Conservation (phyloP, 2,113 vertebrate genomes). For the Paradoxurus hermaphroditus region DNA sequence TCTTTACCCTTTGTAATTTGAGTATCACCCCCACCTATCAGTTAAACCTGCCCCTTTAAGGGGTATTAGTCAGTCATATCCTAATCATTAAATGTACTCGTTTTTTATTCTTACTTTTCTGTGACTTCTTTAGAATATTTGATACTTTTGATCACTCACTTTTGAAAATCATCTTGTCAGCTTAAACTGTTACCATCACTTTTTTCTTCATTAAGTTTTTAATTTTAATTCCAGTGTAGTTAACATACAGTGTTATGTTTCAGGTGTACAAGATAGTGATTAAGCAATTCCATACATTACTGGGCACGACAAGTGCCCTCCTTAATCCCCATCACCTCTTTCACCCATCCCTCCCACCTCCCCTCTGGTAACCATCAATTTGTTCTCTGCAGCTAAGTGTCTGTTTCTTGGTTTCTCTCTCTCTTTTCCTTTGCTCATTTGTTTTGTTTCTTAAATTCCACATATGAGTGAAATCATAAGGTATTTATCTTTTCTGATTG, state of each 20-base stretch:
- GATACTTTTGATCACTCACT: neutral
- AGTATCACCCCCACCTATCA: neutral
- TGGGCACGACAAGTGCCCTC: neutral
- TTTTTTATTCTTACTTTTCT: neutral
- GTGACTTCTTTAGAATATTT: neutral
- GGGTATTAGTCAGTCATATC: neutral
- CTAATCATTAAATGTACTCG: neutral
- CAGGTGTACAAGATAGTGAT: neutral
- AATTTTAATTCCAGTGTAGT: neutral
- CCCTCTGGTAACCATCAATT: neutral
- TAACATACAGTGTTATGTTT: neutral
- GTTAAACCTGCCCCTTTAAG: neutral
- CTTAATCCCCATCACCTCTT: neutral
- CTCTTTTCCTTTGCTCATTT: neutral
- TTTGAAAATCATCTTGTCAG: slow-evolving; percentile 21
- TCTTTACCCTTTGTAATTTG: slow-evolving; percentile 28
- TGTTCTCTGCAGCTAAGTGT: neutral
- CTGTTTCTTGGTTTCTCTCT: neutral
- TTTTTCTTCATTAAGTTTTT: neutral
- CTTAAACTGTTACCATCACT: neutral
- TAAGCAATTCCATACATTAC: neutral
- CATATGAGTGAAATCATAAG: neutral
- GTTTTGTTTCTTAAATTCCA: neutral
- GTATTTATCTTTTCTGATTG: neutral
- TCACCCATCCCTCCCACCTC: neutral